Conservation (phyloP, 2,888 invertebrate species). For the Xanthorhoe spadicearia region DNA sequence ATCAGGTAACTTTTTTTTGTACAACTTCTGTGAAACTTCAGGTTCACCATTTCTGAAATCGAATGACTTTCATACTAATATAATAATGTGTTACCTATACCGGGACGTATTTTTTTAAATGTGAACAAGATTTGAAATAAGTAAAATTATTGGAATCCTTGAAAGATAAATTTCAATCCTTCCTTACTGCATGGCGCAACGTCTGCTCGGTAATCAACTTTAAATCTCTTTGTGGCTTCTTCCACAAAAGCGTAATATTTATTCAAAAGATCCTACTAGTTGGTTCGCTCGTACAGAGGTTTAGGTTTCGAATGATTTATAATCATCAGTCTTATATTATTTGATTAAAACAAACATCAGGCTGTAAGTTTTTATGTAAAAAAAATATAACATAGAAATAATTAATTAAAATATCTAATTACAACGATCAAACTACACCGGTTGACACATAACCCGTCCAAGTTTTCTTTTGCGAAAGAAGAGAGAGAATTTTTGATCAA, state of each 20-base stretch:
- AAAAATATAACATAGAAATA: slow-evolving; percentile 29
- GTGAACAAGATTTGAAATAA: not conserved
- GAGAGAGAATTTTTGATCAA: slow-evolving; percentile 89
- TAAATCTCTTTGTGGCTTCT: not conserved
- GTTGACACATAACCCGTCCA: slow-evolving; percentile 85
- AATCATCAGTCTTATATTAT: not conserved
- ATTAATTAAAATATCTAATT: slow-evolving; percentile 71
- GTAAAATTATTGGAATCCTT: not conserved
- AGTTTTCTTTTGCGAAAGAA: slow-evolving; percentile 86
- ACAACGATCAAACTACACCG: slow-evolving; percentile 77
- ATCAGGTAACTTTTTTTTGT: too few relatives aligned
- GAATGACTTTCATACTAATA: too few relatives aligned
- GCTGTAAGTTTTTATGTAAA: not conserved
- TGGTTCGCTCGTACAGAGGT: too few relatives aligned
- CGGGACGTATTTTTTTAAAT: too few relatives aligned
- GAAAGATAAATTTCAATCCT: not conserved
- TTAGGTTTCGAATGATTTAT: not conserved
- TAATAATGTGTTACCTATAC: too few relatives aligned
- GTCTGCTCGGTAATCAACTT: not conserved
- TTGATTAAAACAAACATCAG: too few relatives aligned
- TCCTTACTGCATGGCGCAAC: not conserved
- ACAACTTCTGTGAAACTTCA: too few relatives aligned
- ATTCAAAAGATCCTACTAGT: too few relatives aligned
- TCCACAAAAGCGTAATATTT: not conserved
- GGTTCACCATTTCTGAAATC: too few relatives aligned